These are phyloP conservation scores for Hydraecia micacea DNA, from an alignment of 2,888 invertebrate genomes.

Conservation along the genomic window DNA sequence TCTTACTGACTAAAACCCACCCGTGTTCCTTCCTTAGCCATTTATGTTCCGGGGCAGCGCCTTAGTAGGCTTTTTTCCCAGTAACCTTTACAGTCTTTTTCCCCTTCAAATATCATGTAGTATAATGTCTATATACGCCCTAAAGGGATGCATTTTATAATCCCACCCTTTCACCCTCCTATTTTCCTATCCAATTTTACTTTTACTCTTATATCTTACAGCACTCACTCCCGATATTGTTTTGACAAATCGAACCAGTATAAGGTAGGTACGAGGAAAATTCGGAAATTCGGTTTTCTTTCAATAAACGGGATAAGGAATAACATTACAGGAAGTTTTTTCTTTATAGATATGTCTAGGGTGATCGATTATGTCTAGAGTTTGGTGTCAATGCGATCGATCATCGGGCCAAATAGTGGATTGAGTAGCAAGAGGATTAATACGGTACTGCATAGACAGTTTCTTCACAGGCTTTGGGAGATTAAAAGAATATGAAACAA, in stretches of 20 bases:
- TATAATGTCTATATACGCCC: not conserved
- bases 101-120: not conserved
- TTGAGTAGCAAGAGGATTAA: conserved; percentile 27
- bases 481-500: not conserved
- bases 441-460: not conserved
- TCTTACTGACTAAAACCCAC: too few species aligned
- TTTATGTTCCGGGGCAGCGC: too few species aligned
- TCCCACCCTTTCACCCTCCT: not conserved
- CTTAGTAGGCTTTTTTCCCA: not conserved
- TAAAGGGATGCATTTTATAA: conserved; percentile 33
- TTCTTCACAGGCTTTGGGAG: not conserved
- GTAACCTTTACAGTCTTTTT: not conserved
- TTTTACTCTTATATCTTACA: conserved; percentile 41
- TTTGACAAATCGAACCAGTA: conserved; percentile 50
- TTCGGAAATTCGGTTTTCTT: conserved; percentile 45
- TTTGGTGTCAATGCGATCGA: conserved; percentile 52
- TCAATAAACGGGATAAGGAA: conserved; percentile 44
- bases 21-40: too few species aligned
- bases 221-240: conserved; percentile 40
- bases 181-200: conserved; percentile 30
- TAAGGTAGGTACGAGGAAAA: conserved; percentile 31
- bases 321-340: conserved; percentile 55
- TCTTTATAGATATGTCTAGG: conserved; percentile 40
- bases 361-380: conserved; percentile 56
- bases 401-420: conserved; percentile 57